Evolutionary conservation across 2,797 vertebrate genomes (phyloP).

Genomic region (Peromyscus melanophrys): DNA sequence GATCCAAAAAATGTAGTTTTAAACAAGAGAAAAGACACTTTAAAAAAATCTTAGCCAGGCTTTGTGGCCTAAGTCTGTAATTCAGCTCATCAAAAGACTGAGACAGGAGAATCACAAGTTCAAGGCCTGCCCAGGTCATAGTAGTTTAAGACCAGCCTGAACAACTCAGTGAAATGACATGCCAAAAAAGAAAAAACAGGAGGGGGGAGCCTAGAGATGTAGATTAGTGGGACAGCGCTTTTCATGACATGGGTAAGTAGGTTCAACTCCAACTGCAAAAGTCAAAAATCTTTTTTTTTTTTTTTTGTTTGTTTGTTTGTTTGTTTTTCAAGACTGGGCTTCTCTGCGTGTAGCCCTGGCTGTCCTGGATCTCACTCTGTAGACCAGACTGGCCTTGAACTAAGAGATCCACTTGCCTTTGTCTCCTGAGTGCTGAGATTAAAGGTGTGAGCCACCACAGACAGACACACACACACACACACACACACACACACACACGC

Average conservation of each 20-base stretch:
- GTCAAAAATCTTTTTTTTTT: too few relatives aligned
- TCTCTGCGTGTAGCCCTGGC: neutral
- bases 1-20: neutral
- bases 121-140: neutral
- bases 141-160: neutral
- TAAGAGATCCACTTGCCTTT: neutral
- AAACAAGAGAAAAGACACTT: constrained; percentile 18
- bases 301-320: too few relatives aligned
- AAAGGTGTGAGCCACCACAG: neutral
- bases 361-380: neutral
- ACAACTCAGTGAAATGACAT: neutral
- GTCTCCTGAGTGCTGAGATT: neutral
- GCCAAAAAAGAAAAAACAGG: neutral
- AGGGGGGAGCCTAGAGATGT: neutral
- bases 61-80: neutral
- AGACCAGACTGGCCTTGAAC: neutral
- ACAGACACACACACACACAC: neutral
- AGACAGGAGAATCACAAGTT: neutral
- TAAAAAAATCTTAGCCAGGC: neutral
- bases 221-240: neutral
- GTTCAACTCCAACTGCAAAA: neutral
- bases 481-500: neutral
- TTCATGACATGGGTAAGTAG: neutral
- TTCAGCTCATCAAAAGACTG: neutral
- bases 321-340: too few relatives aligned